These are phyloP conservation scores for Typhlomys cinereus DNA, from an alignment of 2,113 vertebrate genomes.

Conservation along the genomic window DNA sequence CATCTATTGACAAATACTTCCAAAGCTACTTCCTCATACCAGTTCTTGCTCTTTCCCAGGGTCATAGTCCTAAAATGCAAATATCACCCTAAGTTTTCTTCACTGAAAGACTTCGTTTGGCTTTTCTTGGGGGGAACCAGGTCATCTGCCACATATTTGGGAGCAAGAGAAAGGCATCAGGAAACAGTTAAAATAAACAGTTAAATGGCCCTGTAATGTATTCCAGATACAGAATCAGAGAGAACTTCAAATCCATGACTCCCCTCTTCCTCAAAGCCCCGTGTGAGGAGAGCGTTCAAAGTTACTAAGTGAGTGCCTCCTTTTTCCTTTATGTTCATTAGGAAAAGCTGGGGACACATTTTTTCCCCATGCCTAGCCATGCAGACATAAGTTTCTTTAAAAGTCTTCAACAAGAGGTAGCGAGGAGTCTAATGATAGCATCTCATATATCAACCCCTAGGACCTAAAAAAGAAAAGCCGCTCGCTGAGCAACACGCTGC, in stretches of 20 bases:
- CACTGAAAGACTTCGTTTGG: background rate
- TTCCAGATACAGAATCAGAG: background rate
- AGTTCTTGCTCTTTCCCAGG: background rate
- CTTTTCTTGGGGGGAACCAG: background rate
- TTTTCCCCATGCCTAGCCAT: background rate
- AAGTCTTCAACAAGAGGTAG: background rate
- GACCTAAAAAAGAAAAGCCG: background rate
- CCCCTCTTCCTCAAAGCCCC: background rate
- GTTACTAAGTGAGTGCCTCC: background rate
- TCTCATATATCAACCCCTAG: background rate
- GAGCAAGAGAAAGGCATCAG: background rate
- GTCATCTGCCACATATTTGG: background rate
- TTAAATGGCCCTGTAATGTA: background rate
- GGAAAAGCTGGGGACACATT: background rate
- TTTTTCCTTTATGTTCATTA: background rate
- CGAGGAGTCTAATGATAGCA: background rate
- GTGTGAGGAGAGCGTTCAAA: background rate
- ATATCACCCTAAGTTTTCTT: background rate
- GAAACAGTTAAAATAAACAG: background rate
- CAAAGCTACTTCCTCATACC: background rate
- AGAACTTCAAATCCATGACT: background rate
- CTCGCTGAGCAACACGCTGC: background rate
- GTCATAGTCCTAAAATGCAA: background rate
- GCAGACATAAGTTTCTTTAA: background rate
- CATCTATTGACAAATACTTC: background rate